Conservation (phyloP, 2,888 invertebrate species). For the Melitaea athalia region DNA sequence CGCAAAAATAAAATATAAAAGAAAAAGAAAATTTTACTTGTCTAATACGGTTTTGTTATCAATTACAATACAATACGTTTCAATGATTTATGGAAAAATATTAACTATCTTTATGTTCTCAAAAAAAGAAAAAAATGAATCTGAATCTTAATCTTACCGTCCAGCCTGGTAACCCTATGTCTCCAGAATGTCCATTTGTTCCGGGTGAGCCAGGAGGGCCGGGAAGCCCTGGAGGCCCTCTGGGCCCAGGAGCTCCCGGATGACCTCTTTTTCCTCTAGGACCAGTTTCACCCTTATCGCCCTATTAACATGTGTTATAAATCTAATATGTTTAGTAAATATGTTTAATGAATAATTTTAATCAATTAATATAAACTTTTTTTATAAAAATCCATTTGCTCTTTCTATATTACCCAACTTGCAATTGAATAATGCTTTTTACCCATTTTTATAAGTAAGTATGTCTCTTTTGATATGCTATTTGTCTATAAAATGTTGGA, state of each 20-base stretch:
- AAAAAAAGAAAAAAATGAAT: background rate
- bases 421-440: too few species aligned
- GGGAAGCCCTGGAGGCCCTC: conserved; percentile 87
- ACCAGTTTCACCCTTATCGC: conserved; percentile 74
- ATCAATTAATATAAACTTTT: background rate
- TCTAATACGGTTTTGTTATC: too few species aligned
- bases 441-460: too few species aligned
- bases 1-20: too few species aligned
- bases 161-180: conserved; percentile 91
- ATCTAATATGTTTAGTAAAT: background rate
- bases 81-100: too few species aligned
- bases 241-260: conserved; percentile 89
- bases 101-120: too few species aligned
- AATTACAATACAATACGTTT: too few species aligned
- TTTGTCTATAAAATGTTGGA: too few species aligned
- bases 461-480: too few species aligned
- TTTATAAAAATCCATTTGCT: too few species aligned
- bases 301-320: conserved; percentile 48
- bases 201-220: conserved; percentile 88
- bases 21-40: too few species aligned
- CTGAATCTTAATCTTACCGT: conserved; percentile 71
- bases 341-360: background rate
- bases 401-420: too few species aligned
- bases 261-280: conserved; percentile 85
- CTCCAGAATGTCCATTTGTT: conserved; percentile 86